Conservation (phyloP, 2,888 invertebrate genomes). For the Invenusta paracnida region DNA sequence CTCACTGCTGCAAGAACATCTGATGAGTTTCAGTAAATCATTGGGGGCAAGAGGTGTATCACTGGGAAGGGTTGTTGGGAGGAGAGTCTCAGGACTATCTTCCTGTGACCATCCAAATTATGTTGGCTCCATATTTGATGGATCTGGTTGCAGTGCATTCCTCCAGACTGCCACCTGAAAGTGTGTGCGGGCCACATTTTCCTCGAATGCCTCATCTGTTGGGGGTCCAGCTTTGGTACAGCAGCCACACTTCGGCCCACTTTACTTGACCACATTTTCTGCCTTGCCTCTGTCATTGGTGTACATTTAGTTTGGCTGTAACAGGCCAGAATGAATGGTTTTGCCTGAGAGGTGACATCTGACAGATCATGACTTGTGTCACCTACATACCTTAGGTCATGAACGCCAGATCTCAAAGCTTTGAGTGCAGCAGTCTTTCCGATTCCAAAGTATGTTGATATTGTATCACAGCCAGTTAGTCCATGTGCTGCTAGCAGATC, state of each 20-base stretch:
- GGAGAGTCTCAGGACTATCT: background rate
- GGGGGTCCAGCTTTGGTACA: background rate
- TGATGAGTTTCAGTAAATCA: background rate
- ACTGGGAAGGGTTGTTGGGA: background rate
- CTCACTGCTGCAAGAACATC: background rate
- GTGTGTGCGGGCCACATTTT: conserved; percentile 1
- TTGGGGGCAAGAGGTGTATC: background rate
- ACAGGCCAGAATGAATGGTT: background rate
- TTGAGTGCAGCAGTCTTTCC: background rate
- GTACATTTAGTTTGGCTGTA: background rate
- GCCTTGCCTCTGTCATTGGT: background rate
- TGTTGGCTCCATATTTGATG: background rate
- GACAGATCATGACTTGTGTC: too few relatives aligned
- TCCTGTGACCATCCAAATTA: background rate
- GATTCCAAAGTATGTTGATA: background rate
- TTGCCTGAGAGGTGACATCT: background rate
- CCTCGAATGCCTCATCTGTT: background rate
- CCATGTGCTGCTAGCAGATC: conserved; percentile 5
- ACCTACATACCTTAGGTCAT: background rate
- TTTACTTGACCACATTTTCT: background rate
- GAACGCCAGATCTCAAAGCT: background rate
- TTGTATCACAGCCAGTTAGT: background rate
- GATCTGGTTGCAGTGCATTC: background rate
- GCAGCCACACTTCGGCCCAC: background rate
- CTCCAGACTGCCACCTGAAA: background rate